phyloP scores from a whole-genome alignment of 2,797 vertebrate genomes.

The Falco novaeseelandiae region DNA sequence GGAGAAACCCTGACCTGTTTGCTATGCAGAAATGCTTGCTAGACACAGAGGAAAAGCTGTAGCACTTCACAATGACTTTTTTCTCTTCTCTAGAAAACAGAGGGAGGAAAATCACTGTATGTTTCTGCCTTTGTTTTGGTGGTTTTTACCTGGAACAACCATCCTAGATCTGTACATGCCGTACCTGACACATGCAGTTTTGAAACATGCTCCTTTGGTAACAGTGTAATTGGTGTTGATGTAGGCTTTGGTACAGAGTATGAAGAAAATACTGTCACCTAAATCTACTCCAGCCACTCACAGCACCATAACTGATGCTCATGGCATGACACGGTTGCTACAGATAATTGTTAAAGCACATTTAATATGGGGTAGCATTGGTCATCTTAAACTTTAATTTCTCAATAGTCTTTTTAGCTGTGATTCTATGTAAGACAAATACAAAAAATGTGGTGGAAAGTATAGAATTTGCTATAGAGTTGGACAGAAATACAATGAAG shows the following conservation, averaged over 20 bases:
- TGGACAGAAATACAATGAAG: background rate
- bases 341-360: background rate
- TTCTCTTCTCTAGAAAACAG: background rate
- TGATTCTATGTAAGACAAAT: background rate
- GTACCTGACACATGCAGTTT: background rate
- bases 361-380: background rate
- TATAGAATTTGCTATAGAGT: background rate
- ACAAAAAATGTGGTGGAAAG: background rate
- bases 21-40: background rate
- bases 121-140: background rate
- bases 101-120: background rate
- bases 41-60: background rate
- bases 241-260: background rate
- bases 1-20: background rate
- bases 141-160: rapidly evolving
- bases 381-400: background rate
- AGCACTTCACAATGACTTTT: background rate
- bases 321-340: background rate
- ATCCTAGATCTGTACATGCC: background rate
- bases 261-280: background rate
- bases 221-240: background rate
- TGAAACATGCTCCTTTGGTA: background rate
- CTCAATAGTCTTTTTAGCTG: background rate
- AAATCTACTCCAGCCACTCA: background rate
- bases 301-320: background rate